phyloP scores from a whole-genome alignment of 2,797 vertebrate species.

The Pseudomugil tenellus region DNA sequence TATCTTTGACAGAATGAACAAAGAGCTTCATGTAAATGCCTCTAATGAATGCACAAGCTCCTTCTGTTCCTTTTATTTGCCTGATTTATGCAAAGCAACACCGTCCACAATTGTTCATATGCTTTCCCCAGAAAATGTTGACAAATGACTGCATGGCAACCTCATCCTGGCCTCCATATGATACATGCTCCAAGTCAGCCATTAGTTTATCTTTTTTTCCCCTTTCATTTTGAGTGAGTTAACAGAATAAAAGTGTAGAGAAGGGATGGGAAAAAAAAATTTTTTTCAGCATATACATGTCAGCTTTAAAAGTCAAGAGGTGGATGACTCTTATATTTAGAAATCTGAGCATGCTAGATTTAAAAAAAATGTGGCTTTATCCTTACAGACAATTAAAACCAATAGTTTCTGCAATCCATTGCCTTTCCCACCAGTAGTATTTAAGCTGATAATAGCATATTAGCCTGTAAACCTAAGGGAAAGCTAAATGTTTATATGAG shows the following conservation, averaged over 20 bases:
- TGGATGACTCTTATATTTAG: neutral
- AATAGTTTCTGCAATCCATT: neutral
- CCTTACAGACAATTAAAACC: neutral
- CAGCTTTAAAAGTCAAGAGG: neutral
- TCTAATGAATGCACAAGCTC: constrained; percentile 60
- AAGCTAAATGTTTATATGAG: neutral
- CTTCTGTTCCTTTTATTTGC: constrained; percentile 14
- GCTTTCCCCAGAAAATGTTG: constrained; percentile 30
- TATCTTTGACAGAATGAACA: constrained; percentile 57
- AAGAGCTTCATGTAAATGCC: constrained; percentile 60
- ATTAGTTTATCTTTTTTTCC: neutral
- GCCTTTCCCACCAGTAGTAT: neutral
- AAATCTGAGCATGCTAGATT: constrained; percentile 12
- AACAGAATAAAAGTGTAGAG: neutral
- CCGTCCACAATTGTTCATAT: constrained; percentile 24
- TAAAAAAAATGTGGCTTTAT: no score
- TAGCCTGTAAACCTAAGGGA: neutral
- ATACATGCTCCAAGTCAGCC: constrained; percentile 11
- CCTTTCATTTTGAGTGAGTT: neutral
- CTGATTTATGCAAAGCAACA: constrained; percentile 54
- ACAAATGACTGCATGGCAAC: constrained; percentile 21
- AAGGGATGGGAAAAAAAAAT: no score
- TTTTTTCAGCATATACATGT: neutral
- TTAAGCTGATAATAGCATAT: neutral
- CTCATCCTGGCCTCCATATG: neutral